Base-by-base conservation (phyloP, 2,113 vertebrate genomes). In the Gobiocypris rarus region DNA sequence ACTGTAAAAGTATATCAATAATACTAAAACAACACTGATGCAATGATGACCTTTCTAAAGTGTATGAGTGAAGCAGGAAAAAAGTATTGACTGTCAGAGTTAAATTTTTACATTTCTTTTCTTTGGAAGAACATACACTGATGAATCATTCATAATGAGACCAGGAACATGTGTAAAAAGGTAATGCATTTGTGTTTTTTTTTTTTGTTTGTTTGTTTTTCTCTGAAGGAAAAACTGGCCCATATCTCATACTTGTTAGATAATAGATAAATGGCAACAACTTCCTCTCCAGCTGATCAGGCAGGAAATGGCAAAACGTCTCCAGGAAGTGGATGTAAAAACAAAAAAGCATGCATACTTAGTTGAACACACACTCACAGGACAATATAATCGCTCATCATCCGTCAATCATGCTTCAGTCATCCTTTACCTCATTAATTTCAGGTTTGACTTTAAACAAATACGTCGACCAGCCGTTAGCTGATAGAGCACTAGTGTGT, bases 321-420 rank as follows among this genome's bases (percentile, higher is more conserved):
- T 88, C 70, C 88, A 90, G 91, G 91, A 93, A 93, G 89, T 85
- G 67, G 89, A 87, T 85, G 41, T 77, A 22, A 28, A 81, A 63
- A 84, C 70, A 88, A 26, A 54, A n/a, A 3, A 84, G 24, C 59
- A 83, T 15, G 9, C 65, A 28, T 15, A n/a, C 76, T 17, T 65
- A 34, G 63, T 34, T 9, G 34, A 26, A 34, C n/a, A 75, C 71
- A 65, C 61, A 69, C 3, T 6, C 26, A 31, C 45, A 17, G n/a
- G 54, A 31, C 24, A 22, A 71, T 38, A 70, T 45, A 71, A 71
- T 45, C 9, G 5, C 24, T 8, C 6, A 22, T 56, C 19, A 59
- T 61, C n/a, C 6, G 9, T 59, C 75, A 61, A 43, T 45, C 38
- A 45, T 2, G 34, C 34, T 13, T 70, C 5, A n/a, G 38, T n/a